These are phyloP conservation scores for Poeciliopsis turrubarensis DNA, from an alignment of 2,113 vertebrate genomes.

Conservation along the genomic window DNA sequence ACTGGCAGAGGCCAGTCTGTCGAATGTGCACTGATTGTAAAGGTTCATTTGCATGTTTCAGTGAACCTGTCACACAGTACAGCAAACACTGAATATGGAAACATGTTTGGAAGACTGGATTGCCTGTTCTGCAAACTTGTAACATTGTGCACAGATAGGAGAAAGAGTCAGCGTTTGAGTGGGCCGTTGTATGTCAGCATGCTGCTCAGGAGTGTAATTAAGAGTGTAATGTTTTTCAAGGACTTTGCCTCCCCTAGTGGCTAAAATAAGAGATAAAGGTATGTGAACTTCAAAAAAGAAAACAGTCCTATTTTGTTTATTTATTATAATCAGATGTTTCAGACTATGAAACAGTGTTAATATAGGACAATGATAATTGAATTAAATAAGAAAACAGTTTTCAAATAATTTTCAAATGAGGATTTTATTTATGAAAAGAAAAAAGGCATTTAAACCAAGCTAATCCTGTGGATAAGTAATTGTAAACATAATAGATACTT, in stretches of 20 bases:
- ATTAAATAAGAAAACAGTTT: neutral
- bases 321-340: too few species aligned
- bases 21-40: conserved; percentile 48
- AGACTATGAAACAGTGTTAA: neutral
- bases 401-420: neutral
- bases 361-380: neutral
- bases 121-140: conserved; percentile 9
- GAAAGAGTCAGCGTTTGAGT: neutral
- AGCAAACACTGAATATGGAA: conserved; percentile 22
- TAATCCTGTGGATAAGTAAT: too few species aligned
- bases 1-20: conserved; percentile 43
- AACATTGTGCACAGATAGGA: neutral
- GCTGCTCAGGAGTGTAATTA: conserved; percentile 2
- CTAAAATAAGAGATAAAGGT: neutral
- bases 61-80: conserved; percentile 48
- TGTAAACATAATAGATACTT: too few species aligned
- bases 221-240: neutral
- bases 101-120: conserved; percentile 25
- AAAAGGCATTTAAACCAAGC: too few species aligned
- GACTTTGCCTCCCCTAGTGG: conserved; percentile 25
- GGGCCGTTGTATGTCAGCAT: conserved; percentile 7
- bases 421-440: neutral
- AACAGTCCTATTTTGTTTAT: neutral
- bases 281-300: neutral
- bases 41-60: conserved; percentile 41